Conservation (phyloP, 2,113 vertebrate genomes). For the Xenotilapia longispinis region DNA sequence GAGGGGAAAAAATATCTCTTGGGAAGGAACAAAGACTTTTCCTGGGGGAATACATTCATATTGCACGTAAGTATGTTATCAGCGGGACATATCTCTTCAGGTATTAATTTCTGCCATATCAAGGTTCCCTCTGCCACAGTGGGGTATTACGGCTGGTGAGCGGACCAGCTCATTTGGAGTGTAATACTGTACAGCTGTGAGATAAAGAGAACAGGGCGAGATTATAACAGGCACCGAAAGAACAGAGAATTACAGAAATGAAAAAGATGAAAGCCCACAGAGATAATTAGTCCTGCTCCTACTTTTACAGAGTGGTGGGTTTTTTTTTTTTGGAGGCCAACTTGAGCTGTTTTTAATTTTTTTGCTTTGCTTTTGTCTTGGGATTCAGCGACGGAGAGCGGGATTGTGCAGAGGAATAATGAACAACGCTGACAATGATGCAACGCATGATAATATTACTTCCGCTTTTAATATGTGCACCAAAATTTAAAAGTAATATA, state of each 20-base stretch:
- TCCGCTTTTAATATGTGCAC: not conserved
- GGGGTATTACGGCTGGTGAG: constrained; percentile 27
- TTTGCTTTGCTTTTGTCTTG: not conserved
- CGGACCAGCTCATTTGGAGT: constrained; percentile 43
- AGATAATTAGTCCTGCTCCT: constrained; percentile 61
- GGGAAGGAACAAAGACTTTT: constrained; percentile 22
- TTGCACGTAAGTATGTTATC: constrained; percentile 36
- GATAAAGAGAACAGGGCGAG: constrained; percentile 54
- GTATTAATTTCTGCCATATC: constrained; percentile 60
- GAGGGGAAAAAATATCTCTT: not conserved
- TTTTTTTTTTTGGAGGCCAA: constrained; percentile 37
- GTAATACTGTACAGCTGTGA: constrained; percentile 53
- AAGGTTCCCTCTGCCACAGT: not conserved
- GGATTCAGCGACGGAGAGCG: not conserved
- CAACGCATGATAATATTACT: not conserved
- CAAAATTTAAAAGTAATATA: not conserved
- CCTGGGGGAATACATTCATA: constrained; percentile 23
- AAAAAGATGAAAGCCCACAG: constrained; percentile 58
- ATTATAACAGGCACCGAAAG: constrained; percentile 36
- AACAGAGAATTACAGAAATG: constrained; percentile 44
- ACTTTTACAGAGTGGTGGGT: constrained; percentile 23
- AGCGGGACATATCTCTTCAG: constrained; percentile 43
- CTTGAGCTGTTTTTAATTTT: not conserved
- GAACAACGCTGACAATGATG: not conserved
- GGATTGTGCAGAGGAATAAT: not conserved